Evolutionary conservation across 2,888 invertebrate genomes (phyloP), one percentile per base, ranked within the genome.

Genomic region (Callinectes sapidus): DNA sequence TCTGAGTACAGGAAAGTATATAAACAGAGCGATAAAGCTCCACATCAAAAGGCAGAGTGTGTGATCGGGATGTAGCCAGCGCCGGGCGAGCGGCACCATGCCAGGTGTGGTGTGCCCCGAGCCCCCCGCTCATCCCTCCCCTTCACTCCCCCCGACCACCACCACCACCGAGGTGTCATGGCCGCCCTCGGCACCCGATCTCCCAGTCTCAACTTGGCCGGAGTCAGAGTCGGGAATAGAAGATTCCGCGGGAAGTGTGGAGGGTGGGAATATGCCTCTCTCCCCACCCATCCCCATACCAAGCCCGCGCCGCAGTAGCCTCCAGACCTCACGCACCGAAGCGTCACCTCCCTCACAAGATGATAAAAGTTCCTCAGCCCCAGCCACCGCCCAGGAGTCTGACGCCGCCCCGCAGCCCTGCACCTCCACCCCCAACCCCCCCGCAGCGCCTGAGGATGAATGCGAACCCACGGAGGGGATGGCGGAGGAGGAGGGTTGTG

Each of bases 141-240:
- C 55, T 71, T 35, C 89, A 42, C 81, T 85, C n/a, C 88, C 90
- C 16, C 28, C 71, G 8, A 18, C 42, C 87, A 35, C 71, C 87
- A 35, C 71, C 87, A 87, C 71, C 28, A 18, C 87, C n/a, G 92
- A 91, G 71, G 71, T 28, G 16, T 28, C 89, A 16, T 90, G 89
- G 89, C 90, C 81, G 61, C 32, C 92, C n/a, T 86, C 66, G 28
- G 42, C 42, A 28, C 61, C 85, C 54, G 66, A 61, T 18, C 61
- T n/a, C 71, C 55, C 89, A 85, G 89, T 89, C 85, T 85, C 85
- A 14, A 55, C 55, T 18, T 88, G 86, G 66, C 91, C 85, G 48
- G 92, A 92, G 85, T 90, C 92, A 0, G 92, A 92, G 88, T 92
- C 92, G 35, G 92, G 92, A 66, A 92, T 92, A 54, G 92, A 92